Conservation (phyloP, 2,888 invertebrate species). For the Bombyx huttoni region DNA sequence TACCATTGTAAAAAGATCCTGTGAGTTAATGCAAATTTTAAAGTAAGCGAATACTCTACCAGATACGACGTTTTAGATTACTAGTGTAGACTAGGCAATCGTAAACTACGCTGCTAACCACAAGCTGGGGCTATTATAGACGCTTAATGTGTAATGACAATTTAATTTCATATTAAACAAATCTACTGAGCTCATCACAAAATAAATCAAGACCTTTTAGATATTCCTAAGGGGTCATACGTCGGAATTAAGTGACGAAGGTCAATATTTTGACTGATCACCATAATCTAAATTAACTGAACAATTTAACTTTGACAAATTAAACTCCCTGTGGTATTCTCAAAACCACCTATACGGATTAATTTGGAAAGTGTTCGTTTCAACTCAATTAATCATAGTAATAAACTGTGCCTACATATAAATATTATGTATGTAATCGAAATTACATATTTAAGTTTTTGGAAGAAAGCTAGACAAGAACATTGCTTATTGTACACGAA, state of each 20-base stretch:
- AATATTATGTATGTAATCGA: too few species aligned
- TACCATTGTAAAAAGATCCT: too few species aligned
- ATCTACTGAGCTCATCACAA: constrained; percentile 8
- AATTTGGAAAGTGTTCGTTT: neutral
- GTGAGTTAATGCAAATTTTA: too few species aligned
- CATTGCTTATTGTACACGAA: too few species aligned
- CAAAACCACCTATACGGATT: neutral
- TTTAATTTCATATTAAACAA: neutral
- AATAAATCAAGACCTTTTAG: constrained; percentile 10
- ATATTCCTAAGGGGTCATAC: constrained; percentile 14
- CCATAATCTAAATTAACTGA: constrained; percentile 29
- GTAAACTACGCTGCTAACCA: too few species aligned
- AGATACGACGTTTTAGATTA: too few species aligned
- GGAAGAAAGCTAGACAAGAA: too few species aligned
- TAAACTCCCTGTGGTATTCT: constrained; percentile 18
- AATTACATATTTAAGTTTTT: too few species aligned
- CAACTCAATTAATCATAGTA: neutral
- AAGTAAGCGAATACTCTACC: too few species aligned
- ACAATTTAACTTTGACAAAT: constrained; percentile 39
- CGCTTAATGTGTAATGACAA: too few species aligned
- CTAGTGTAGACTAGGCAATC: too few species aligned
- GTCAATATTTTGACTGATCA: constrained; percentile 22
- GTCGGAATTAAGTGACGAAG: constrained; percentile 36
- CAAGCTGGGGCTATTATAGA: too few species aligned
- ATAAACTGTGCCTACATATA: neutral